Evolutionary conservation across 2,888 invertebrate genomes (phyloP).

Genomic region (Gastrophysa polygoni): DNA sequence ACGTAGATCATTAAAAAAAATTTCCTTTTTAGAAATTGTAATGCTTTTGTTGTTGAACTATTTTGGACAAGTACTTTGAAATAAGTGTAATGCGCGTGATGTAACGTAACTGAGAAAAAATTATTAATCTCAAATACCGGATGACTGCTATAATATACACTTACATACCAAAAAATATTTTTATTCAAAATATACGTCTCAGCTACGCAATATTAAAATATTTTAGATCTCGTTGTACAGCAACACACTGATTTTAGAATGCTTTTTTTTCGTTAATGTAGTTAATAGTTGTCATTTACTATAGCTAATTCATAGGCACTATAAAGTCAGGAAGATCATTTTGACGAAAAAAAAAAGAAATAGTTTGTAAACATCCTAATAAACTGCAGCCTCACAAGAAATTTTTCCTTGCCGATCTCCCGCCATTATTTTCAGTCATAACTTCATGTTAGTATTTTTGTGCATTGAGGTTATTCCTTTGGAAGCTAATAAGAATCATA

Average conservation of each 20-base stretch:
- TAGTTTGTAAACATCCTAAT: background rate
- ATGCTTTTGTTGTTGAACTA: too few relatives aligned
- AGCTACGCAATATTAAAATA: background rate
- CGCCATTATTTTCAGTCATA: background rate
- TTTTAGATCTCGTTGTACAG: background rate
- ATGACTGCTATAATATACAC: background rate
- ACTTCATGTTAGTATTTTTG: background rate
- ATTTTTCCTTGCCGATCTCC: background rate
- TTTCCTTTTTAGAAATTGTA: too few relatives aligned
- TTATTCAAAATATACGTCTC: too few relatives aligned
- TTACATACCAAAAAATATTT: background rate
- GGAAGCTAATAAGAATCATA: background rate
- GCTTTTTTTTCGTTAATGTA: background rate
- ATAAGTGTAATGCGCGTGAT: too few relatives aligned
- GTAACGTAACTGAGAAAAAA: too few relatives aligned
- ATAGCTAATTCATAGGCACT: background rate
- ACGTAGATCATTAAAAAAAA: too few relatives aligned
- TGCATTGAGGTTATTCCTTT: slow-evolving; percentile 2
- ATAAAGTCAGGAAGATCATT: background rate
- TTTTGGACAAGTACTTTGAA: too few relatives aligned
- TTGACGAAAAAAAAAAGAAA: too few relatives aligned
- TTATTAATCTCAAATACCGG: too few relatives aligned
- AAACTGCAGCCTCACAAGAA: background rate
- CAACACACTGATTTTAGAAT: background rate
- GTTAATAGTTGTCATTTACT: background rate